Base-by-base conservation (phyloP, 2,113 vertebrate species). In the Verasper variegatus region DNA sequence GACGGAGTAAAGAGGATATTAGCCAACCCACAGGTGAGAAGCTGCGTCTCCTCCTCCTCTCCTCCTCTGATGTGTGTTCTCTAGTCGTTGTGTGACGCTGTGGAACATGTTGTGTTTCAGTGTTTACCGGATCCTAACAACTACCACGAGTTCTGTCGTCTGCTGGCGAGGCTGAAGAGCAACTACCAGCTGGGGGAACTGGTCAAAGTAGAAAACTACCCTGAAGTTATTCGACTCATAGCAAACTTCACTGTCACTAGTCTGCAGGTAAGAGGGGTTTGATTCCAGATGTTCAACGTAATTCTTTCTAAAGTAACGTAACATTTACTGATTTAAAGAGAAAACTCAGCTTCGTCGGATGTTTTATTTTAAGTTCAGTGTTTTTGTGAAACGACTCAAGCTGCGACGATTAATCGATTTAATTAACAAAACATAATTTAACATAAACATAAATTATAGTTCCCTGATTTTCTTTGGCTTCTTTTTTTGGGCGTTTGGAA, bases 191-290 rank as follows among this genome's bases (percentile, higher is more conserved):
- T 99, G 74, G 98, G 98, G 4, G 98, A 99, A 61, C 91, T 99
- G 93, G 98, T 99, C 62, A 99, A 99, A 88, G 98, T 99, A 80
- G 98, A 99, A 78, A 99, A 99, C 92, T 99, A 99, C 72, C 98
- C 98, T 0, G 98, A 99, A 65, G 98, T 99, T 45, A 99, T 99
- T 71, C 94, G 98, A 15, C 94, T 99, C 82, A 99, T 99, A 10
- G 98, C 98, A 55, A 99, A 99, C 94, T 99, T 99, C 94, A 99
- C 98, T 2, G 98, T 99, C 73, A 99, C 98, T 94, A 99, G 98
- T 91, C 92, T 99, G 51, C 98, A 99, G 97, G 98, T 99, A 84
- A 24, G 52, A 55, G n/a, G 2, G 14, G 14, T 13, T 47, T 14
- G 13, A 42, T 13, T 42, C 4, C 2, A 13, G 2, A 42, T 8